These are phyloP conservation scores for Chondrilla cf. caribensis DNA, from an alignment of 37 sponge, comb jelly and placozoan genomes.

Conservation along the genomic window DNA sequence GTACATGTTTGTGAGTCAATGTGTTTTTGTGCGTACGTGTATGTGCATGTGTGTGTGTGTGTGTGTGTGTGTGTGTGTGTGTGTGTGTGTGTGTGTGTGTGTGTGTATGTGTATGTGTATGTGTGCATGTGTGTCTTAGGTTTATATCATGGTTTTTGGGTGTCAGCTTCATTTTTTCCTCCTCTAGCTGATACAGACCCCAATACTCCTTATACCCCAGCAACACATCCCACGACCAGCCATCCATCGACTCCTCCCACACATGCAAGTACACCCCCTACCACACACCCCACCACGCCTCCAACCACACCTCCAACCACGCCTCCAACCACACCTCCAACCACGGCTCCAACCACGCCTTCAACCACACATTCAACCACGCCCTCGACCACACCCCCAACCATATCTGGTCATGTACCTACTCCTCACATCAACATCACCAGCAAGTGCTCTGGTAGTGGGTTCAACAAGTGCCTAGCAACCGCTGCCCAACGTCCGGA, in stretches of 20 bases:
- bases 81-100: no score
- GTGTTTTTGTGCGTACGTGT: no score
- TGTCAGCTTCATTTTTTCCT: neutral
- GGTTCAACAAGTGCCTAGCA: no score
- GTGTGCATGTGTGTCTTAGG: no score
- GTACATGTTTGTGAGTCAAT: no score
- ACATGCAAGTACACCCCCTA: neutral
- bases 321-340: neutral
- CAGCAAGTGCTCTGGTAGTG: no score
- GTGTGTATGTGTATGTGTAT: no score
- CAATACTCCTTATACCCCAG: constrained; percentile 15
- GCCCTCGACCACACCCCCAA: neutral
- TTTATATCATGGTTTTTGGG: no score
- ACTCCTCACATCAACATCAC: no score
- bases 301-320: neutral
- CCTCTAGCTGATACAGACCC: neutral
- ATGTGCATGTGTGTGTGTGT: no score
- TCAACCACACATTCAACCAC: neutral
- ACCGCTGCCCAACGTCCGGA: neutral
- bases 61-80: no score
- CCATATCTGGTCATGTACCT: neutral
- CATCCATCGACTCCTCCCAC: neutral
- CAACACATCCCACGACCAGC: neutral
- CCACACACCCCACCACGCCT: neutral
- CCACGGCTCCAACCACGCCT: neutral